Evolutionary conservation across 64 coral and sea anemone genomes (phyloP).

Genomic region (Actinia equina): DNA sequence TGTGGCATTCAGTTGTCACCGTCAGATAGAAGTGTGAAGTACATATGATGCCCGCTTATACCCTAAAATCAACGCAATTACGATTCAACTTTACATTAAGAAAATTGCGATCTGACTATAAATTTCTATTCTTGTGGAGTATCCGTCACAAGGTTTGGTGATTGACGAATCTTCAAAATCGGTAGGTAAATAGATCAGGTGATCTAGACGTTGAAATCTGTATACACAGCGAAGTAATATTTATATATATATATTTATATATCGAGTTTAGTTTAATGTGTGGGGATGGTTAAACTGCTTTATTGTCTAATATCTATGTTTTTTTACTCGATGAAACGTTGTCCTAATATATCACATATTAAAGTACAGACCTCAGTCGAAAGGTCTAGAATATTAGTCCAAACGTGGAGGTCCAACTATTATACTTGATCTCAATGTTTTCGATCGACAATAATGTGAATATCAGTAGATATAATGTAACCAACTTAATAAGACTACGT

Average conservation of each 20-base stretch:
- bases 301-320: not conserved
- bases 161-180: not conserved
- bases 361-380: not conserved
- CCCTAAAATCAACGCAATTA: not conserved
- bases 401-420: not conserved
- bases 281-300: constrained; percentile 8
- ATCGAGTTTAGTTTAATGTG: constrained; percentile 2
- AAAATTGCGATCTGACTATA: not conserved
- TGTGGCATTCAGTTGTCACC: constrained; percentile 11
- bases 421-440: not conserved
- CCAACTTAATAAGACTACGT: not conserved
- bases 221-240: constrained; percentile 1
- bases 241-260: not conserved
- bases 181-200: constrained; percentile 17
- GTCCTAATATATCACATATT: not conserved
- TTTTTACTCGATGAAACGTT: constrained; percentile 3
- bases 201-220: not conserved
- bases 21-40: constrained; percentile 18
- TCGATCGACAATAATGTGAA: not conserved
- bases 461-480: not conserved
- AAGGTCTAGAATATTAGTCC: not conserved
- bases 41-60: constrained; percentile 6
- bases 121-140: not conserved
- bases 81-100: not conserved
- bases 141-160: not conserved